Conservation (phyloP, 2,888 invertebrate species). For the Synanthedon tipuliformis region DNA sequence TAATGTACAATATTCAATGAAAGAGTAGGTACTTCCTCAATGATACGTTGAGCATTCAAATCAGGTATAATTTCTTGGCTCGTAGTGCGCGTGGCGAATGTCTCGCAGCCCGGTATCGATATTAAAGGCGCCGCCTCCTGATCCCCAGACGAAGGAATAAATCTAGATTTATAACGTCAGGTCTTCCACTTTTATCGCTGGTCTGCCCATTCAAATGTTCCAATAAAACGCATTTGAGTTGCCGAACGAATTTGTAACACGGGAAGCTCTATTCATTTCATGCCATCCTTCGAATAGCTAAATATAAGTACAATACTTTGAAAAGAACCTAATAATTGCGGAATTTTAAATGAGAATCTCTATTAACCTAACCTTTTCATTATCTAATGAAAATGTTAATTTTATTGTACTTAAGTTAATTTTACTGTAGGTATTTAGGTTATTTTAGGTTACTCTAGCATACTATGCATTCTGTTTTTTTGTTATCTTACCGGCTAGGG, state of each 20-base stretch:
- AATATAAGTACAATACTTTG: too few relatives aligned
- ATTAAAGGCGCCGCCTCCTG: neutral
- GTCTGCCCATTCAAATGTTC: slow-evolving; percentile 9
- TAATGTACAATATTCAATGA: too few relatives aligned
- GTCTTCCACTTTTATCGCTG: slow-evolving; percentile 1
- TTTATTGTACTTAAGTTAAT: too few relatives aligned
- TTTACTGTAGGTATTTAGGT: too few relatives aligned
- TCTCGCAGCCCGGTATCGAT: neutral
- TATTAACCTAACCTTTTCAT: too few relatives aligned
- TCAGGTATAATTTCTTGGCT: neutral
- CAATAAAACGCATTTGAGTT: slow-evolving; percentile 9
- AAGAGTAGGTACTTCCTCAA: neutral
- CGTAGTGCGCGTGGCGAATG: neutral
- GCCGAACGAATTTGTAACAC: slow-evolving; percentile 1
- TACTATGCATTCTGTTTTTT: too few relatives aligned
- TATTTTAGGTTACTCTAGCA: too few relatives aligned
- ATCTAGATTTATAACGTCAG: slow-evolving; percentile 3
- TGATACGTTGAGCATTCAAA: neutral
- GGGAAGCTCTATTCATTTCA: neutral
- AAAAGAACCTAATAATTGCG: too few relatives aligned
- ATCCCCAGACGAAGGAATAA: slow-evolving; percentile 1
- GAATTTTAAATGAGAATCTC: too few relatives aligned
- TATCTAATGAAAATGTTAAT: too few relatives aligned
- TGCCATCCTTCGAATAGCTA: neutral
- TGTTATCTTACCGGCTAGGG: too few relatives aligned